phyloP scores from a whole-genome alignment of 2,888 invertebrate genomes.

The Andrena bucephala region DNA sequence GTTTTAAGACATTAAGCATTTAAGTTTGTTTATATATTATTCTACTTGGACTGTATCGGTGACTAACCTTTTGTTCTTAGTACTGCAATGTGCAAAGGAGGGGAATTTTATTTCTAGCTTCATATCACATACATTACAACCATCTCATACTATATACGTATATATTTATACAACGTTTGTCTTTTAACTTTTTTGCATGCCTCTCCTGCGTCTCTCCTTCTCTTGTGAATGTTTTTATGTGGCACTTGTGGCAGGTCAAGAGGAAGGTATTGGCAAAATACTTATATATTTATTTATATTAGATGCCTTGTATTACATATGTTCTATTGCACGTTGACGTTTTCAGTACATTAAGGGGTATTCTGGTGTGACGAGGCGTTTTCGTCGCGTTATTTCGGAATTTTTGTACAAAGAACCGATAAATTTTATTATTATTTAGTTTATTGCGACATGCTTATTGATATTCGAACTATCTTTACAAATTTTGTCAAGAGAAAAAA shows the following conservation, averaged over 20 bases:
- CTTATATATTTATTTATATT: conserved; percentile 84
- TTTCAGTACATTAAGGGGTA: background rate
- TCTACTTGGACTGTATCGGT: conserved; percentile 35
- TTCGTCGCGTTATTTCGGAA: no score
- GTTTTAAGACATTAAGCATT: conserved; percentile 15
- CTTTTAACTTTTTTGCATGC: conserved; percentile 88
- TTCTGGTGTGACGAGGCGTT: no score
- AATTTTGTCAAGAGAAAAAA: no score
- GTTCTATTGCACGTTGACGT: conserved; percentile 66
- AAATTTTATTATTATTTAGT: no score
- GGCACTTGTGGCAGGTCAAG: conserved; percentile 90
- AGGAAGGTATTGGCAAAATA: conserved; percentile 87
- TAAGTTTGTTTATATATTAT: conserved; percentile 26
- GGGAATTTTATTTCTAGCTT: conserved; percentile 56
- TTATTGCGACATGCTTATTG: no score
- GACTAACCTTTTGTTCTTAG: conserved; percentile 46
- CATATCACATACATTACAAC: conserved; percentile 61
- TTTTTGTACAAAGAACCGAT: no score
- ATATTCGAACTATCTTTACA: no score
- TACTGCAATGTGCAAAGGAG: conserved; percentile 18
- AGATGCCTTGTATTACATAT: conserved; percentile 71
- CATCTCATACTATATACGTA: conserved; percentile 70
- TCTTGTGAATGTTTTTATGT: conserved; percentile 91
- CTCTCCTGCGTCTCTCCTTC: conserved; percentile 89
- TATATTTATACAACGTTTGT: conserved; percentile 82